Conservation (phyloP, 2,888 invertebrate species). For the Agapostemon virescens region DNA sequence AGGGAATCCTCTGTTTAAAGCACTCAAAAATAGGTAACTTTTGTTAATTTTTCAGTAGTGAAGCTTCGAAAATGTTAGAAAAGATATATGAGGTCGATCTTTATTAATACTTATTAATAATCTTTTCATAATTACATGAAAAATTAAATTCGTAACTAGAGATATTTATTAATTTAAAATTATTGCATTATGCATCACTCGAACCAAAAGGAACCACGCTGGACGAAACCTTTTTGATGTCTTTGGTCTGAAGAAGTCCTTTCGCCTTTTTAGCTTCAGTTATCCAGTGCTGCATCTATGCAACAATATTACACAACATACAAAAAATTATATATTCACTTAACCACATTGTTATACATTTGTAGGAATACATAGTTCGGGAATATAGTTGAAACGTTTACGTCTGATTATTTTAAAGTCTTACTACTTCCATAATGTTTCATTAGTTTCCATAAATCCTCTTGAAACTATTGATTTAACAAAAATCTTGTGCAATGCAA, state of each 20-base stretch:
- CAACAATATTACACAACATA: conserved; percentile 28
- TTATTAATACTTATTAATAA: background rate
- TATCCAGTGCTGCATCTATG: conserved; percentile 83
- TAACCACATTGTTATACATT: background rate
- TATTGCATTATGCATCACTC: conserved; percentile 75
- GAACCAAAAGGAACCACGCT: conserved; percentile 62
- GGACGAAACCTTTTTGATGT: conserved; percentile 65
- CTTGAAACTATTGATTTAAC: background rate
- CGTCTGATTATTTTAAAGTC: background rate
- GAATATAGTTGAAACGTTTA: background rate
- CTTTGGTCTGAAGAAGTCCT: conserved; percentile 79
- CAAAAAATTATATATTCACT: background rate
- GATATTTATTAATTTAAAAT: background rate
- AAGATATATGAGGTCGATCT: background rate
- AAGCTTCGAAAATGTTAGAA: background rate
- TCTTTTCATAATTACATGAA: background rate
- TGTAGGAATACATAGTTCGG: background rate
- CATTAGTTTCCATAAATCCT: background rate
- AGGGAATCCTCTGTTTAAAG: background rate
- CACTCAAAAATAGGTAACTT: background rate
- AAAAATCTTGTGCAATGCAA: background rate
- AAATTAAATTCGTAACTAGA: background rate
- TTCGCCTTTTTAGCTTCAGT: conserved; percentile 83
- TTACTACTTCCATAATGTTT: conserved; percentile 5
- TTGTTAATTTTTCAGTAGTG: background rate